Evolutionary conservation across 2,888 invertebrate genomes (phyloP).

Genomic region (Dasysyrphus albostriatus): DNA sequence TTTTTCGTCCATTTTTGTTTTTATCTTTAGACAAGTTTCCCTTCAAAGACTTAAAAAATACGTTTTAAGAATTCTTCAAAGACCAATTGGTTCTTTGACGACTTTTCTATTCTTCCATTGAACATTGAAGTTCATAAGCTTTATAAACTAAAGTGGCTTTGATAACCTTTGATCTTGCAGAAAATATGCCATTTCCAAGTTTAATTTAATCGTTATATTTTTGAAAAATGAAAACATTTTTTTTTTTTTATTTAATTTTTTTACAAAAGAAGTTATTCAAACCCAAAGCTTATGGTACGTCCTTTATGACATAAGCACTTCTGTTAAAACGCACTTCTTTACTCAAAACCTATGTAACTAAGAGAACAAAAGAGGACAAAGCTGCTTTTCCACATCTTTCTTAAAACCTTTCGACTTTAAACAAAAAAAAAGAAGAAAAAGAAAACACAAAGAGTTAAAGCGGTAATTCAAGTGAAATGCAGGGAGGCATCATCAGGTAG

Average conservation of each 20-base stretch:
- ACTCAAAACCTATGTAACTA: slow-evolving; percentile 13
- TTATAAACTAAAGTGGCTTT: slow-evolving; percentile 1
- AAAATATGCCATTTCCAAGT: neutral
- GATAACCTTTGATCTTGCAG: too few relatives aligned
- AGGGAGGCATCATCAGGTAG: slow-evolving; percentile 18
- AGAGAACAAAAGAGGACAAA: slow-evolving; percentile 17
- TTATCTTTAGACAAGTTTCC: too few relatives aligned
- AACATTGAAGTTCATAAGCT: neutral
- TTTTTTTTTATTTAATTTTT: too few relatives aligned
- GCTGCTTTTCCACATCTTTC: slow-evolving; percentile 36
- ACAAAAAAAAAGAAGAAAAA: neutral
- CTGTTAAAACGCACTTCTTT: slow-evolving; percentile 33
- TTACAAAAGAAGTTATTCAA: slow-evolving; percentile 18
- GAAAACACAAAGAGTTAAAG: slow-evolving; percentile 65
- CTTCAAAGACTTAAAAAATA: too few relatives aligned
- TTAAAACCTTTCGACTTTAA: slow-evolving; percentile 30
- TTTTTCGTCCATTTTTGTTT: too few relatives aligned
- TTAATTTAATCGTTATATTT: neutral
- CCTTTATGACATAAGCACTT: slow-evolving; percentile 34
- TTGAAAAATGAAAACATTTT: neutral
- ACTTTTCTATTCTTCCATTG: too few relatives aligned
- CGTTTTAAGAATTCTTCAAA: too few relatives aligned
- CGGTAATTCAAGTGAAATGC: slow-evolving; percentile 8
- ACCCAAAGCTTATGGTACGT: slow-evolving; percentile 23
- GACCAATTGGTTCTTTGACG: too few relatives aligned